Evolutionary conservation across 1,140 invertebrate species (phyloP).

Genomic region (Acromyrmex heyeri): DNA sequence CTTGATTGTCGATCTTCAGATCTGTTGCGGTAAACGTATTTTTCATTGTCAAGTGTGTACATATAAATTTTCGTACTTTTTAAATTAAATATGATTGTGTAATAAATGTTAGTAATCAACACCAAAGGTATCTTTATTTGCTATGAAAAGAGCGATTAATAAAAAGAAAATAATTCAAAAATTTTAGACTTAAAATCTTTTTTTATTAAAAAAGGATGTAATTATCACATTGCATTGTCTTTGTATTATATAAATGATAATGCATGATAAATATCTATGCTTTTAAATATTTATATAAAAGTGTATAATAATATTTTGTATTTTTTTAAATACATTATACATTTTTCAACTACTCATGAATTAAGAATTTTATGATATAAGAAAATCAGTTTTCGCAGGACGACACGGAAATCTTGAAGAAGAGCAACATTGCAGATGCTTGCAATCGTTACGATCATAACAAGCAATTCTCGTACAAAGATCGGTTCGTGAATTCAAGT

Average conservation of each 20-base stretch:
- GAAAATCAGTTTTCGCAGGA: conserved; percentile 44
- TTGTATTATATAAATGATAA: not conserved
- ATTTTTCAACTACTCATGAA: not conserved
- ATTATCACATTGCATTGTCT: not conserved
- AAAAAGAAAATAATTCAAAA: not conserved
- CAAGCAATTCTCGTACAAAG: conserved; percentile 62
- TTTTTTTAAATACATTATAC: not conserved
- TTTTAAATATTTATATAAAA: not conserved
- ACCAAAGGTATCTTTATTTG: not conserved
- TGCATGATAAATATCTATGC: not conserved
- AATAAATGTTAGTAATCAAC: not conserved
- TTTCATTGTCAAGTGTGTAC: not conserved
- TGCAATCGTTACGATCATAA: conserved; percentile 57
- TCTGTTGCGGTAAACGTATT: not conserved
- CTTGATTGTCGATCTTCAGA: not conserved
- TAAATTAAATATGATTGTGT: not conserved
- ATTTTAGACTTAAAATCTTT: not conserved
- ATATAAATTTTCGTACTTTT: not conserved
- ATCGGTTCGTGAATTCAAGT: conserved; percentile 57
- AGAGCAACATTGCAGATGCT: conserved; percentile 34
- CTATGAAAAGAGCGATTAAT: not conserved
- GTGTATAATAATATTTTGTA: not conserved
- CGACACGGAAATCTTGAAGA: conserved; percentile 48
- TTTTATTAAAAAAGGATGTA: not conserved
- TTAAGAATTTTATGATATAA: conserved; percentile 19